These are phyloP conservation scores for Tipula lateralis DNA, from an alignment of 2,888 invertebrate genomes.

Conservation along the genomic window DNA sequence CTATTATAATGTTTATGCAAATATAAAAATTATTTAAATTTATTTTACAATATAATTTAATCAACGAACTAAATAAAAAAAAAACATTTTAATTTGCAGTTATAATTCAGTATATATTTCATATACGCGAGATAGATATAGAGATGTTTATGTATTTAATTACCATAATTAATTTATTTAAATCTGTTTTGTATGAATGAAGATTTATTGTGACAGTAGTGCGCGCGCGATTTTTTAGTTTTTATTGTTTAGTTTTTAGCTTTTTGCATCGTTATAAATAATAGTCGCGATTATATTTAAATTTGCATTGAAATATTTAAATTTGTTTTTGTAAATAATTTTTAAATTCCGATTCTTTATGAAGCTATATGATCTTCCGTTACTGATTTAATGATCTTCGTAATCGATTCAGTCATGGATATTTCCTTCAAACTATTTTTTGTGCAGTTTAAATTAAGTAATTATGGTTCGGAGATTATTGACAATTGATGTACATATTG, in stretches of 20 bases:
- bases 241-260: not conserved
- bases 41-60: not conserved
- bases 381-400: slow-evolving; percentile 11
- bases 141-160: not conserved
- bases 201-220: not conserved
- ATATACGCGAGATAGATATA: not conserved
- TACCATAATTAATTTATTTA: not conserved
- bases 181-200: not conserved
- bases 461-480: not conserved
- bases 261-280: not conserved
- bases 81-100: slow-evolving; percentile 7
- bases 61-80: too few species aligned
- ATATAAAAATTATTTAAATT: not conserved
- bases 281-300: not conserved
- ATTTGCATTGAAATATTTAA: not conserved
- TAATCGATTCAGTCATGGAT: slow-evolving; percentile 13
- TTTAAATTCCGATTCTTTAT: not conserved
- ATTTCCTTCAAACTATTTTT: not conserved
- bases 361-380: slow-evolving; percentile 4
- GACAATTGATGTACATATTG: not conserved
- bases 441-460: not conserved
- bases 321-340: not conserved
- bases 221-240: not conserved
- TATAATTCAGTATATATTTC: not conserved
- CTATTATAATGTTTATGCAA: not conserved